A percentile compares a stretch with the other conserved stretches of the same genome.
These are phyloP conservation scores for Drosophila subpulchrella DNA, from an alignment of 1,140 invertebrate genomes.

Conservation along the genomic window DNA sequence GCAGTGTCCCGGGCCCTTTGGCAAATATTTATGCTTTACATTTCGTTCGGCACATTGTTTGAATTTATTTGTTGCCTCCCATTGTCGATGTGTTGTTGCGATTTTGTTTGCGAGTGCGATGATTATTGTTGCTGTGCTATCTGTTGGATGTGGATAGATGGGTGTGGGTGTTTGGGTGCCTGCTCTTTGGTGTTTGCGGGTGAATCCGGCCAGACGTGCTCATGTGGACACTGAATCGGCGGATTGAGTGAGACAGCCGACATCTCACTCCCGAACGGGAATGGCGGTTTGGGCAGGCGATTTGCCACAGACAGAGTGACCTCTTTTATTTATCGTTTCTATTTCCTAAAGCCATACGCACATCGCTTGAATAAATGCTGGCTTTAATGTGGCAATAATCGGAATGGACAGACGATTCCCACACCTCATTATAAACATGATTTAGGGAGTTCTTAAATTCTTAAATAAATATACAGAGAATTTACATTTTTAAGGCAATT, in stretches of 20 bases:
- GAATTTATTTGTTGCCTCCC: slow-evolving; percentile 75
- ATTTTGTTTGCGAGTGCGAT: slow-evolving; percentile 70
- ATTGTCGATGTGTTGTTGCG: slow-evolving; percentile 72
- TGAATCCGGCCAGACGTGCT: slow-evolving; percentile 63
- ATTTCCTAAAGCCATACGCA: slow-evolving; percentile 23
- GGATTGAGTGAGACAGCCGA: slow-evolving; percentile 15
- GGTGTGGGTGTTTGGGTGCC: background rate
- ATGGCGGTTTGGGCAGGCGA: slow-evolving; percentile 56
- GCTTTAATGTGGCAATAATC: slow-evolving; percentile 32
- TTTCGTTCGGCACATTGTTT: slow-evolving; percentile 81
- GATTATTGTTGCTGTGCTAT: slow-evolving; percentile 64
- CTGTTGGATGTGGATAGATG: slow-evolving; percentile 16
- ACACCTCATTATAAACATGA: slow-evolving; percentile 20
- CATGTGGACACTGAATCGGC: slow-evolving; percentile 36
- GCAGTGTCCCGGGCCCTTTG: slow-evolving; percentile 58
- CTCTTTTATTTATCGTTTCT: slow-evolving; percentile 72
- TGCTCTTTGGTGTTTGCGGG: slow-evolving; percentile 49
- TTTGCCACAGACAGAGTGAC: slow-evolving; percentile 69
- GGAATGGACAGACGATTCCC: slow-evolving; percentile 19
- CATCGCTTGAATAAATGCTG: slow-evolving; percentile 3
- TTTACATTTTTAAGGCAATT: background rate
- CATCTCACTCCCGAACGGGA: slow-evolving; percentile 25
- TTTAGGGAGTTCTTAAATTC: slow-evolving; percentile 2
- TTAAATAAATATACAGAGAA: background rate
- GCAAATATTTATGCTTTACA: slow-evolving; percentile 82